These are phyloP conservation scores for Ammodytes dubius DNA, from an alignment of 2,113 vertebrate genomes.

Conservation along the genomic window DNA sequence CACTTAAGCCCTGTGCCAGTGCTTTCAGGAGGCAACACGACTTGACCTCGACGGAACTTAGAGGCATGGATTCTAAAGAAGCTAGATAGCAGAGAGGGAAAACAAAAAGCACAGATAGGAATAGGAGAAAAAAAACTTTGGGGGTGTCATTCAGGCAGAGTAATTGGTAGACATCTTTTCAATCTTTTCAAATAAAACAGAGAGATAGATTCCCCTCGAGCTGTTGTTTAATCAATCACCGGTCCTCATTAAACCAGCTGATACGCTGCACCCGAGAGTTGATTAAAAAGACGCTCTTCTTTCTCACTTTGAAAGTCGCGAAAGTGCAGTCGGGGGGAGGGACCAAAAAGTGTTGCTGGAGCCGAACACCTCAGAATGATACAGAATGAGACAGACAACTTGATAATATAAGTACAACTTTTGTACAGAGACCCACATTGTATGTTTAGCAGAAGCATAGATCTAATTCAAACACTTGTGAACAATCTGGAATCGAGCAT, in stretches of 20 bases:
- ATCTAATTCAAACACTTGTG: no score
- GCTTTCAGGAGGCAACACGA: neutral
- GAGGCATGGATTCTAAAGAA: conserved; percentile 22
- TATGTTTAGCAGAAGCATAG: no score
- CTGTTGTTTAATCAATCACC: conserved; percentile 56
- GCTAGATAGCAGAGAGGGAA: neutral
- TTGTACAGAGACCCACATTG: neutral
- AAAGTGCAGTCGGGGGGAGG: no score
- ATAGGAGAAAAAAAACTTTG: neutral
- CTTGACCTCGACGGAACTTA: conserved; percentile 17
- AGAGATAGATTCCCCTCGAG: conserved; percentile 31
- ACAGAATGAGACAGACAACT: neutral
- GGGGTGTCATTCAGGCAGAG: neutral
- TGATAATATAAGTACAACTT: neutral
- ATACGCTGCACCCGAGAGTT: conserved; percentile 7
- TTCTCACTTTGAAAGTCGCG: no score
- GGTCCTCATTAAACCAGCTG: conserved; percentile 43
- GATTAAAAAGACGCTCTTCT: no score
- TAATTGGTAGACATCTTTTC: conserved; percentile 40
- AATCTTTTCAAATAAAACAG: conserved; percentile 58
- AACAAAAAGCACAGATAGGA: neutral
- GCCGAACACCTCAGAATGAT: no score
- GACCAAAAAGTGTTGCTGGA: no score
- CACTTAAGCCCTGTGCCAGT: conserved; percentile 1
- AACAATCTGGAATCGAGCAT: neutral